A percentile compares a stretch with the other conserved stretches of the same genome.
phyloP scores from a whole-genome alignment of 1,140 invertebrate species.

The Trichonephila inaurata region DNA sequence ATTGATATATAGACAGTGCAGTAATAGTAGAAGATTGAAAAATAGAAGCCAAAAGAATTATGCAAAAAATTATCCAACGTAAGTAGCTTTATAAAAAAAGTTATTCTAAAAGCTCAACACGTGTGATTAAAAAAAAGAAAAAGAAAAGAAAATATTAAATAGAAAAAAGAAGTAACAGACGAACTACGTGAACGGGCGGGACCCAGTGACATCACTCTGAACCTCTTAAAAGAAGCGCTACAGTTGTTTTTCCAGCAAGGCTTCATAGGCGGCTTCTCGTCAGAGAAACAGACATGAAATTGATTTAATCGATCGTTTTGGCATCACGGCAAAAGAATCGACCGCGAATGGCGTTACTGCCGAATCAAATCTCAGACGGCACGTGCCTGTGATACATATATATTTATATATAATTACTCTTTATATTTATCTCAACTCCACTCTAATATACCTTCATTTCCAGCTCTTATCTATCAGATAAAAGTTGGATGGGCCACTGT shows the following conservation, averaged over 20 bases:
- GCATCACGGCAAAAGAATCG: not conserved
- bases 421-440: slow-evolving; percentile 46
- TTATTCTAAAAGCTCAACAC: not conserved
- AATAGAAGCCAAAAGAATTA: no score
- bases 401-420: slow-evolving; percentile 20
- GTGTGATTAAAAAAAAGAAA: not conserved
- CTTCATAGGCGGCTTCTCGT: not conserved
- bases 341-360: not conserved
- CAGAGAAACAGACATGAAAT: slow-evolving; percentile 1
- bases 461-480: slow-evolving; percentile 4
- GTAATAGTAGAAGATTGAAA: no score
- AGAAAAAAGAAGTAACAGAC: not conserved
- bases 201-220: slow-evolving; percentile 6
- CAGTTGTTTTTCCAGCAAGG: slow-evolving; percentile 3
- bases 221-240: slow-evolving; percentile 43
- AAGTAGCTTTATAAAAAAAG: no score
- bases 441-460: not conserved
- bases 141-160: not conserved
- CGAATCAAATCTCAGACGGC: slow-evolving; percentile 55
- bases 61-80: no score
- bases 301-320: slow-evolving; percentile 49
- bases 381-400: slow-evolving; percentile 8
- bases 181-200: not conserved
- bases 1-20: no score
- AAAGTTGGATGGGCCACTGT: not conserved